A percentile compares a stretch with the other conserved stretches of the same genome.
These are phyloP conservation scores for Poeciliopsis turneri DNA, from an alignment of 2,797 vertebrate genomes.

Conservation along the genomic window DNA sequence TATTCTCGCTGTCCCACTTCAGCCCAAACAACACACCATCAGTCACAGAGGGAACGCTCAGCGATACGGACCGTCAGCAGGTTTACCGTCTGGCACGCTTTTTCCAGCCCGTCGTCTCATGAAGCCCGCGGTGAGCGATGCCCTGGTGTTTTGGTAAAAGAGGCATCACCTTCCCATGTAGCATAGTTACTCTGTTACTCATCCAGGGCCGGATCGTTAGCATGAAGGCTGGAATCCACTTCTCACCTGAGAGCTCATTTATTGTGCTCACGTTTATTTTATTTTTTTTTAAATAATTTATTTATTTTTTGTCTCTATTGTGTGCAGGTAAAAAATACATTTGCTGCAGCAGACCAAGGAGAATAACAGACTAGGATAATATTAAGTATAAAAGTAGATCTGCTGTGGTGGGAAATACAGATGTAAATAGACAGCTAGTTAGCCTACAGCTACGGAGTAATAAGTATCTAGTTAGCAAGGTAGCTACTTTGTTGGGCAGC, in stretches of 20 bases:
- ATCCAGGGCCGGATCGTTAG: background rate
- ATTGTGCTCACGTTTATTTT: background rate
- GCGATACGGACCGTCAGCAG: background rate
- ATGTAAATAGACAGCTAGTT: too few species aligned
- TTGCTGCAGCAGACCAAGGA: background rate
- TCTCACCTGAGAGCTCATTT: background rate
- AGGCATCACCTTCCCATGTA: background rate
- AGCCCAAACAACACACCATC: background rate
- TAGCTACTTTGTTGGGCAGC: too few species aligned
- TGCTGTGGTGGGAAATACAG: background rate
- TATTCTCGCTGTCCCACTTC: background rate
- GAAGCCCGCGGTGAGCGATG: background rate
- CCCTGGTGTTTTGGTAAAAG: background rate
- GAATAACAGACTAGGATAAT: background rate
- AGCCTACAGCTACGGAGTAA: too few species aligned
- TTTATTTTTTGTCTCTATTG: background rate
- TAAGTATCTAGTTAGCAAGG: too few species aligned
- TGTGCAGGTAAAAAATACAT: background rate
- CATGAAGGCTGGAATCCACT: background rate
- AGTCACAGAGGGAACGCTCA: background rate
- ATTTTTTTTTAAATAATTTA: too few species aligned
- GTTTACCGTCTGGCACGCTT: background rate
- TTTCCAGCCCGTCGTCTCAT: background rate
- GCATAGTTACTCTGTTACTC: background rate
- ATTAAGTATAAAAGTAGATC: background rate